Evolutionary conservation across 2,113 vertebrate genomes (phyloP), one percentile per base, ranked within the genome.

Genomic region (Pardalotus punctatus): DNA sequence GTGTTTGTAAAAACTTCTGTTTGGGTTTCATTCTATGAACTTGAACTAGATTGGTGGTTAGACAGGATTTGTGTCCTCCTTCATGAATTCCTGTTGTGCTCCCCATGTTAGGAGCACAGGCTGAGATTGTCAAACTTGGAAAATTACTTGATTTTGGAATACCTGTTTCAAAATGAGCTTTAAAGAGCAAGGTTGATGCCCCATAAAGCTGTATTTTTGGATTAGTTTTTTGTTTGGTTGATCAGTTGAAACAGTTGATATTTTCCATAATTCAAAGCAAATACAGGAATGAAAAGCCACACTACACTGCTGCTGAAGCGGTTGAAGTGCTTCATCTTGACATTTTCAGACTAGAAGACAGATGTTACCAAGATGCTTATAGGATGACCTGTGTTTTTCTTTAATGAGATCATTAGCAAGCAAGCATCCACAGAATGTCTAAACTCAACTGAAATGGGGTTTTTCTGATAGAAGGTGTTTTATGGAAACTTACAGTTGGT

Each of bases 321-420:
- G 24, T 4, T 78, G 35, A 70, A 95, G 81, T 87, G 65, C 38
- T 89, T 86, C 77, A 57, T 93, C 89, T 81, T 81, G 89, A 91
- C 77, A 84, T 94, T 95, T 88, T 81, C 88, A 90, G 62, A 82
- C 48, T 20, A 45, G 53, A 82, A 93, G 79, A 85, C 81, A 95
- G 91, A 92, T 90, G 88, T 84, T 89, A 14, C 51, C 61, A 38
- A 45, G 70, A 71, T 65, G 22, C 76, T 89, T 81, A n/a, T 78
- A 77, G 81, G 80, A 70, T 81, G 72, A 66, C 42, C 77, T 81
- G 29, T 83, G 69, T 33, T 91, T 64, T 90, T 14, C 67, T 74
- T 58, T 94, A 91, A 89, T 86, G 80, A 96, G 66, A 80, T 90
- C 61, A 78, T 84, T 87, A 93, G 57, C 2, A 7, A 93, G 38